A percentile compares a stretch with the other conserved stretches of the same genome.
Conservation (phyloP, 1,140 invertebrate species). For the Drosophila kanapiae region DNA sequence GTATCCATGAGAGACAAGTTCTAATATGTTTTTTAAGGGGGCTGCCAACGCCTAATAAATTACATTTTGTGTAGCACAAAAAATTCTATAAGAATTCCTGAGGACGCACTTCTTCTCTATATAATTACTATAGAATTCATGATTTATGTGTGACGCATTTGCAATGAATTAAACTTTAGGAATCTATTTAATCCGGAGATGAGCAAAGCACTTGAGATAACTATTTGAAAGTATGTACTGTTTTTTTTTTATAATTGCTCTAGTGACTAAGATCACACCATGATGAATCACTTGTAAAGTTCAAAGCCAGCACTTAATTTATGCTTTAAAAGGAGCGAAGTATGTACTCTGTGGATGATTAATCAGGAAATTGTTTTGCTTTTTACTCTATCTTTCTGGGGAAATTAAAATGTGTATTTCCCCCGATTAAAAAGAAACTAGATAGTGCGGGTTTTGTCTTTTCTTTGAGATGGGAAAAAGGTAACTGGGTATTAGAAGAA, state of each 20-base stretch:
- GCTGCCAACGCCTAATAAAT: conserved; percentile 13
- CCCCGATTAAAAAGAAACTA: background rate
- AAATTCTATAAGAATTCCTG: conserved; percentile 9
- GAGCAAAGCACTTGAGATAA: background rate
- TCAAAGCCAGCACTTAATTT: conserved; percentile 10
- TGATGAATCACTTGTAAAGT: conserved; percentile 27
- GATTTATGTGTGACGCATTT: background rate
- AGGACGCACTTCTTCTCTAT: background rate
- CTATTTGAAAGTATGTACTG: conserved; percentile 22
- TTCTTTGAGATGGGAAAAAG: background rate
- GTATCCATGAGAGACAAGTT: conserved; percentile 22
- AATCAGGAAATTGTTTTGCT: conserved; percentile 15
- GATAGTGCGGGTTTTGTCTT: background rate
- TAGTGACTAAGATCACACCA: conserved; percentile 15
- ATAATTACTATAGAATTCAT: background rate
- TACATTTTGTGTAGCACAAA: conserved; percentile 1
- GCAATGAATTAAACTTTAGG: too few species aligned
- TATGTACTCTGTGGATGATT: conserved; percentile 16
- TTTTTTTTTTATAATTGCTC: background rate
- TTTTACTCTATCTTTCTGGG: background rate
- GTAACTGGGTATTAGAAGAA: background rate
- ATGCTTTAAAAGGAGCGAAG: conserved; percentile 15
- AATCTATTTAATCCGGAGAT: background rate
- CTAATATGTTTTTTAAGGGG: conserved; percentile 3
- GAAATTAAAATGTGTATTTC: background rate